Conservation (phyloP, 2,888 invertebrate genomes). For the Nowickia ferox region DNA sequence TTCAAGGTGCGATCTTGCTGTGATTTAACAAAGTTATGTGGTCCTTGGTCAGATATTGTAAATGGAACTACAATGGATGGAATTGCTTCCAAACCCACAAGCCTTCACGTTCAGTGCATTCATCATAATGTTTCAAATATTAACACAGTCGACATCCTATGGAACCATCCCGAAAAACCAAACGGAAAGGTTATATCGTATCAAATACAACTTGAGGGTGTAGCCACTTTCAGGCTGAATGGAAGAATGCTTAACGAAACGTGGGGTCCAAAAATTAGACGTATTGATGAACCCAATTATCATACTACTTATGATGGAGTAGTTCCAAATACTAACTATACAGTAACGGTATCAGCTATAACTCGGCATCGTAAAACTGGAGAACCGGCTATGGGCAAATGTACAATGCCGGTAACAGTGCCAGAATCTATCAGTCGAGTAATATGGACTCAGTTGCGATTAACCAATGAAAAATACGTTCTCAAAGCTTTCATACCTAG, state of each 20-base stretch:
- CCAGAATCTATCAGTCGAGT: slow-evolving; percentile 85
- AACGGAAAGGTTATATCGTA: slow-evolving; percentile 92
- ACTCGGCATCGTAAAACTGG: slow-evolving; percentile 90
- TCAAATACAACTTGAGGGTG: slow-evolving; percentile 86
- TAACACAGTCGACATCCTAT: slow-evolving; percentile 88
- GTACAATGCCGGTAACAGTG: slow-evolving; percentile 88
- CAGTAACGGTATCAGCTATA: slow-evolving; percentile 90
- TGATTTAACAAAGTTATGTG: slow-evolving; percentile 89
- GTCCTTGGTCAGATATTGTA: slow-evolving; percentile 90
- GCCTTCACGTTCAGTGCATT: slow-evolving; percentile 87
- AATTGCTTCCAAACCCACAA: slow-evolving; percentile 88
- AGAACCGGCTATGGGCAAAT: slow-evolving; percentile 86
- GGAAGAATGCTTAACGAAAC: slow-evolving; percentile 84
- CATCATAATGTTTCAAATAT: slow-evolving; percentile 84
- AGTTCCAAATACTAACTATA: slow-evolving; percentile 93
- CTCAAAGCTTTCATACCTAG: slow-evolving; percentile 90
- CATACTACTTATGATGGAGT: slow-evolving; percentile 86
- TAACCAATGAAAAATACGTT: slow-evolving; percentile 87
- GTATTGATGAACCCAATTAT: slow-evolving; percentile 84
- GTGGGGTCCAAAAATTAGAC: slow-evolving; percentile 86
- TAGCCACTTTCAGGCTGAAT: slow-evolving; percentile 85
- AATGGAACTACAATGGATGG: slow-evolving; percentile 94
- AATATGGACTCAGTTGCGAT: slow-evolving; percentile 86
- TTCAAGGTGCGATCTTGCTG: slow-evolving; percentile 93
- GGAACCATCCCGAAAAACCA: slow-evolving; percentile 89